Base-by-base conservation (phyloP, 2,113 vertebrate species). In the Erinaceus europaeus region DNA sequence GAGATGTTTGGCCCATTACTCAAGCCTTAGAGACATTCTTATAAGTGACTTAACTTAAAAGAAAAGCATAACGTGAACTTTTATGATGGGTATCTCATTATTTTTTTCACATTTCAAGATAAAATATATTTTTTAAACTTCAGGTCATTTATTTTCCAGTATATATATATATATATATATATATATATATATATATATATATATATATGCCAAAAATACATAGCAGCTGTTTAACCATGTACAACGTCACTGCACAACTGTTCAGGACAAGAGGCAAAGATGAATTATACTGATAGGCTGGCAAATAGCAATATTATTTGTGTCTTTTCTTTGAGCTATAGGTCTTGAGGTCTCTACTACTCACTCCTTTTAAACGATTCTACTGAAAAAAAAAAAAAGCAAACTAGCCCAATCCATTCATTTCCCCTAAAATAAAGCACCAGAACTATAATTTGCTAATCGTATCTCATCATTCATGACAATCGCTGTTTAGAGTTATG, bases 371-470 rank as follows among this genome's bases (percentile, higher is more conserved):
- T 80, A 90, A 93, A 92, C 29, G 64, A 90, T 84, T 89, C 67
- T 29, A 48, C 85, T 84, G 94, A 74, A 95, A 7, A 90, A 92
- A 91, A 74, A 95, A 7, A 90, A 92, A 91, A 80, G 75, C 82
- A 88, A 91, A 89, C 57, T 27, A 90, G 89, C 68, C 74, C 79
- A 44, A 53, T 84, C 68, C 90, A 90, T 93, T 94, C 67, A 91
- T 91, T 90, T 88, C 73, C 53, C 85, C 90, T 90, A 91, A 94
- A 93, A 92, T 94, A 83, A 89, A 90, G 93, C 62, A 85, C 52
- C 79, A 92, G 72, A 87, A 40, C 62, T 84, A 4, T 92, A 92
- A 94, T 94, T 93, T 94, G 82, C 72, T 90, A 90, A 93, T 91
- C 91, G 65, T 91, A 78, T 93, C 88, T 92, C 93, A 92, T 92